Evolutionary conservation across 2,888 invertebrate genomes (phyloP).

Genomic region (Halocaridina rubra): DNA sequence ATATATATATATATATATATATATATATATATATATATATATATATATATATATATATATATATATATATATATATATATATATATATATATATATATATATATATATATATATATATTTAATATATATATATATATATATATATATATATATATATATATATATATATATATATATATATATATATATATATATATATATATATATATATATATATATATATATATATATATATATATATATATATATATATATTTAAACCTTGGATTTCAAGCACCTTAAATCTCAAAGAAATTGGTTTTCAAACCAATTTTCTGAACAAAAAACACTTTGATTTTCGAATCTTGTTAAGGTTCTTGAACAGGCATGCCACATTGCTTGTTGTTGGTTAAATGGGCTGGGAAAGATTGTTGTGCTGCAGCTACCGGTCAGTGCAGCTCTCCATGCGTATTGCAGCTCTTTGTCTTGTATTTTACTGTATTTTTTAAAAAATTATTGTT

Average conservation of each 20-base stretch:
- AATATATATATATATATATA: neutral
- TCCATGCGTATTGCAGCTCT: too few species aligned
- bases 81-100: neutral
- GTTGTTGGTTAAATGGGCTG: too few species aligned
- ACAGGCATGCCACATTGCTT: too few species aligned
- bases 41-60: neutral
- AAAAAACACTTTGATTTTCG: too few species aligned
- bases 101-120: neutral
- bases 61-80: neutral
- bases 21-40: conserved; percentile 2
- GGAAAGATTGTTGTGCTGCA: too few species aligned
- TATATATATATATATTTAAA: neutral
- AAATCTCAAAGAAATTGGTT: too few species aligned
- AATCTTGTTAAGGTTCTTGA: too few species aligned
- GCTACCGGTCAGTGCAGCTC: too few species aligned
- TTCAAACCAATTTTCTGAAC: too few species aligned
- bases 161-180: conserved; percentile 14
- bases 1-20: conserved; percentile 17
- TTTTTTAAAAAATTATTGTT: too few species aligned
- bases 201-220: conserved; percentile 15
- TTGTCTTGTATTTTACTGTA: too few species aligned
- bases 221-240: neutral
- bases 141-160: neutral
- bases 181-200: conserved; percentile 20
- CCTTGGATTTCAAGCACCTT: too few species aligned